Percentiles rank a stretch among this genome's conserved stretches.
phyloP scores from a whole-genome alignment of 2,888 invertebrate species.

The Tigriopus californicus region DNA sequence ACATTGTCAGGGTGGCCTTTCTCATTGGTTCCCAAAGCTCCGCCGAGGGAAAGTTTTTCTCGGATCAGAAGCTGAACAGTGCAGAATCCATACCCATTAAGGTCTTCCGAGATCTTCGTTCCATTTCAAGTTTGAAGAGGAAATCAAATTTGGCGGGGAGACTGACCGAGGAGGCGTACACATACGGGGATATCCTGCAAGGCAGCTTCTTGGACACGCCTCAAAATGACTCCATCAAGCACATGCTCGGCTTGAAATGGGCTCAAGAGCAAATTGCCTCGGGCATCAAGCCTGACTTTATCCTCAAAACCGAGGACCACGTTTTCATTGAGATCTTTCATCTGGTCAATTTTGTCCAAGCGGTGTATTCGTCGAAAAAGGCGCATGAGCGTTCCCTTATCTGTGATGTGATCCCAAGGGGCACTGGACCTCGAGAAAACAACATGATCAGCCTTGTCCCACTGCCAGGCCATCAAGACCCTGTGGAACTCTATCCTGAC shows the following conservation, averaged over 20 bases:
- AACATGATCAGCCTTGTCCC: neutral
- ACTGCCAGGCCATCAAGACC: neutral
- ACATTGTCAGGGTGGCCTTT: neutral
- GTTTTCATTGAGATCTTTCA: neutral
- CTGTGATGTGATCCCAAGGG: neutral
- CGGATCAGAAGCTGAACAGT: neutral
- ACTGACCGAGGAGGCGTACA: neutral
- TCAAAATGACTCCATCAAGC: neutral
- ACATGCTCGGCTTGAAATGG: neutral
- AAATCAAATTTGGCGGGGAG: neutral
- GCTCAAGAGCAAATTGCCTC: too few relatives aligned
- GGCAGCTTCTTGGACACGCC: neutral
- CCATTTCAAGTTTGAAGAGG: too few relatives aligned
- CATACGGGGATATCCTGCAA: neutral
- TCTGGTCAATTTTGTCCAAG: neutral
- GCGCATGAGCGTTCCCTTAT: neutral
- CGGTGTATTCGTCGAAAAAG: neutral
- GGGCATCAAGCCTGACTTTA: neutral
- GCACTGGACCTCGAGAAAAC: neutral
- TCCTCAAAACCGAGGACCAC: neutral
- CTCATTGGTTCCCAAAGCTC: neutral
- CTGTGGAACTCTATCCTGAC: neutral
- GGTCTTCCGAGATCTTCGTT: too few relatives aligned
- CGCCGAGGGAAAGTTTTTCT: neutral
- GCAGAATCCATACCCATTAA: too few relatives aligned